A percentile compares a stretch with the other conserved stretches of the same genome.
These are phyloP conservation scores for Zaprionus tsacasi DNA, from an alignment of 1,140 invertebrate species.

Conservation along the genomic window DNA sequence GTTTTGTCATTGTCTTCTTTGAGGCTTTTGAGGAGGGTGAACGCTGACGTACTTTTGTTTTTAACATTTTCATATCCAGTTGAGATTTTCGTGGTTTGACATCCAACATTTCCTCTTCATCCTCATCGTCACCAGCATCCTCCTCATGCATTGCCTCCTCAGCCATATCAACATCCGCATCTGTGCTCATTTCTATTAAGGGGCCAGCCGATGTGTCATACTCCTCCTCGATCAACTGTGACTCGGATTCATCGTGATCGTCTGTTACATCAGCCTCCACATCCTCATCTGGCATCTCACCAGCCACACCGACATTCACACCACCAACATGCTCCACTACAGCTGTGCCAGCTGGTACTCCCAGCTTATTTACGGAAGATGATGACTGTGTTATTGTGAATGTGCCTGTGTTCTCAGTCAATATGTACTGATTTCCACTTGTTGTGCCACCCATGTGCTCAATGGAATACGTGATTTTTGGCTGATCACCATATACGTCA, in stretches of 20 bases:
- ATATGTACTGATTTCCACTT: slow-evolving; percentile 71
- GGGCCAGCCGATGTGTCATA: slow-evolving; percentile 54
- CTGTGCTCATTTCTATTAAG: slow-evolving; percentile 46
- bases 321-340: slow-evolving; percentile 47
- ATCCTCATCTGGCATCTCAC: slow-evolving; percentile 57
- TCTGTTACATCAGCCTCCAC: slow-evolving; percentile 48
- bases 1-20: slow-evolving; percentile 44
- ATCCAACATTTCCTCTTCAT: slow-evolving; percentile 56
- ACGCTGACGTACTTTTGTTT: slow-evolving; percentile 42
- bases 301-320: neutral
- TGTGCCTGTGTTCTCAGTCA: slow-evolving; percentile 75
- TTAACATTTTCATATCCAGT: slow-evolving; percentile 36
- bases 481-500: slow-evolving; percentile 70
- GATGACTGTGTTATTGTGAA: slow-evolving; percentile 72
- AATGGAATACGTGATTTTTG: slow-evolving; percentile 80
- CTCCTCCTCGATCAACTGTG: slow-evolving; percentile 72
- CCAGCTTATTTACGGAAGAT: slow-evolving; percentile 49
- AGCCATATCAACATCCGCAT: slow-evolving; percentile 49
- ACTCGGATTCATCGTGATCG: slow-evolving; percentile 62
- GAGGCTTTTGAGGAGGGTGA: slow-evolving; percentile 15
- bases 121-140: slow-evolving; percentile 47
- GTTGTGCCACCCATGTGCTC: slow-evolving; percentile 71
- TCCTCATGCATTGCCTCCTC: slow-evolving; percentile 40
- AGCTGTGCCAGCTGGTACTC: neutral
- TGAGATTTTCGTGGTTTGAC: slow-evolving; percentile 53